A percentile compares a stretch with the other conserved stretches of the same genome.
These are phyloP conservation scores for Neotragus moschatus DNA, from an alignment of 2,113 vertebrate species.

Conservation along the genomic window DNA sequence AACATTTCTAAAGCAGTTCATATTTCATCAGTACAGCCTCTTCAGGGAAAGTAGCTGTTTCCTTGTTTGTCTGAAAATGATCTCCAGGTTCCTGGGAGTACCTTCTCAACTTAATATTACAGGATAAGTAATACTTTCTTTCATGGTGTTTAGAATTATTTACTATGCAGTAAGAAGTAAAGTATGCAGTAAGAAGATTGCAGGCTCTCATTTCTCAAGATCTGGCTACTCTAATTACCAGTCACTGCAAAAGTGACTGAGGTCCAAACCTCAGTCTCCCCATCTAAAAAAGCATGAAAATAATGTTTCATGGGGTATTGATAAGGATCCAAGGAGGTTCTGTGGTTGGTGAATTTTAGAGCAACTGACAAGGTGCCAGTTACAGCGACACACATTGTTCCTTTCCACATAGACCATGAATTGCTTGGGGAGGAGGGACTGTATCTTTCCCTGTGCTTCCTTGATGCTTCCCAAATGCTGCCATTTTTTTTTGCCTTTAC, in stretches of 20 bases:
- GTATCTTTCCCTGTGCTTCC: background rate
- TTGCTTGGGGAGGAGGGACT: background rate
- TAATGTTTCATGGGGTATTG: background rate
- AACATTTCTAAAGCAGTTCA: background rate
- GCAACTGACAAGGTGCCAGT: background rate
- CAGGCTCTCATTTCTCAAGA: background rate
- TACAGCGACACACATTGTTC: background rate
- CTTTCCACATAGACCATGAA: background rate
- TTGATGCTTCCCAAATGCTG: background rate
- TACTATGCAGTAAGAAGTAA: background rate
- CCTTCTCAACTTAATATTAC: slow-evolving; percentile 5
- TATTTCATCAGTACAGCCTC: background rate
- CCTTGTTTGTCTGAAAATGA: background rate
- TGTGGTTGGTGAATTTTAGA: background rate
- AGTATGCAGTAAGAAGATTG: background rate
- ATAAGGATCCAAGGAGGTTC: background rate
- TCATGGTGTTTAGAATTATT: background rate
- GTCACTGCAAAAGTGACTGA: background rate
- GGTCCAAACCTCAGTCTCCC: background rate
- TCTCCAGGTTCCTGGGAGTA: background rate
- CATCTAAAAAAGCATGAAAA: background rate
- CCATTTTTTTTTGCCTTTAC: background rate
- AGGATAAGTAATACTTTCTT: background rate
- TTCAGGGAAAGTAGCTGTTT: slow-evolving; percentile 3
- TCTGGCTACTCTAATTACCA: background rate